These are phyloP conservation scores for Oryzias sinensis DNA, from an alignment of 2,797 vertebrate species.

Conservation along the genomic window DNA sequence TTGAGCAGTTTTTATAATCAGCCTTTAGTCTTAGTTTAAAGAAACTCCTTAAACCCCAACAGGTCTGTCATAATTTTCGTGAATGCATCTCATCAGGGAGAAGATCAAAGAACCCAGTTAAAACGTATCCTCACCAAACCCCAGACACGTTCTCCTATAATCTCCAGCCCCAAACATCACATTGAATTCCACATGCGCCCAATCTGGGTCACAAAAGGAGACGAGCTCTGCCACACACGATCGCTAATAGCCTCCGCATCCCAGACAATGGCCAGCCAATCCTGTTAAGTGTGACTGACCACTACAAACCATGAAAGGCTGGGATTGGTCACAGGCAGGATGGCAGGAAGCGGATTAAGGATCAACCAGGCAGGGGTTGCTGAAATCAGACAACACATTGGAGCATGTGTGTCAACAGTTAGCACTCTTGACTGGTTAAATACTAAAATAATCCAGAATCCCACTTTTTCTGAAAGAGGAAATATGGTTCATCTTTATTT, in stretches of 20 bases:
- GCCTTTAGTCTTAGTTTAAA: neutral
- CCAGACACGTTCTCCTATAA: conserved; percentile 47
- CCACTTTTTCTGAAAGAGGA: neutral
- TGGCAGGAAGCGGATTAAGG: conserved; percentile 72
- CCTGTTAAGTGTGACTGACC: conserved; percentile 71
- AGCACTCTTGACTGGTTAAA: conserved; percentile 35
- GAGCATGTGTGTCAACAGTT: conserved; percentile 29
- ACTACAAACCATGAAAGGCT: conserved; percentile 64
- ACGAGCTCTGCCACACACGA: conserved; percentile 39
- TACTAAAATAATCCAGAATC: conserved; percentile 11
- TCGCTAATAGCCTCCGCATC: conserved; percentile 57
- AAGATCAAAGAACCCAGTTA: conserved; percentile 10
- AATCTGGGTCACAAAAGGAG: conserved; percentile 65
- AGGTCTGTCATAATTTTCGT: neutral
- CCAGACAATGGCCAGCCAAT: conserved; percentile 64
- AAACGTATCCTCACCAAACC: conserved; percentile 35
- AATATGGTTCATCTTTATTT: neutral
- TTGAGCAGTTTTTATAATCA: neutral
- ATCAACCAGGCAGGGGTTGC: conserved; percentile 52
- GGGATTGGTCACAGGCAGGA: conserved; percentile 71
- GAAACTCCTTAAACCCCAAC: conserved; percentile 1
- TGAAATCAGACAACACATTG: conserved; percentile 53
- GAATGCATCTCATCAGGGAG: neutral
- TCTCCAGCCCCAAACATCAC: conserved; percentile 41
- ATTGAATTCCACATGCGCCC: conserved; percentile 42